Base-by-base conservation (phyloP, 1,140 invertebrate genomes). In the Brachionus rubens region DNA sequence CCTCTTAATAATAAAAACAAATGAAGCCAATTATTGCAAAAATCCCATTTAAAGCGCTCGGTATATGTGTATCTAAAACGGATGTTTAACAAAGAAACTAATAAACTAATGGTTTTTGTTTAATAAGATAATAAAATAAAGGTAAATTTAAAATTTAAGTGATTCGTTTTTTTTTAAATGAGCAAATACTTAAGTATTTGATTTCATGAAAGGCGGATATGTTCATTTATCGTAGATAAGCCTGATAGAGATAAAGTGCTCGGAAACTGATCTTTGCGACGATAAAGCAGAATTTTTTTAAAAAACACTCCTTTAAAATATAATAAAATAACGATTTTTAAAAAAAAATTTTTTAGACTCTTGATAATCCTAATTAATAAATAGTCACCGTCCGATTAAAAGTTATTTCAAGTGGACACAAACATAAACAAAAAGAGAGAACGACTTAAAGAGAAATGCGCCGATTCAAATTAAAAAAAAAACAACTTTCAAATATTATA, bases 21-120 rank as follows among this genome's bases (percentile, higher is more conserved):
- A 65, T 65, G 40, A 65, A 65, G 40, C 33, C 33, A 59, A 59
- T 59, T 59, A 59, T 33, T 33, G 26, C 30, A 59, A 59, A 59
- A 59, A 16, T 52, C 6, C 6, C 21, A 48, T 48, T 19, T 43
- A 43, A 48, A 48, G 19, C 54, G 10, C n/a, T 7, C 9, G 3
- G n/a, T 46, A 10, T n/a, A n/a, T n/a, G n/a, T n/a, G n/a, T 46
- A 46, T 46, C 43, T 46, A 46, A 43, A 26, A 16, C 59, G 59
- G 59, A 65, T 65, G 40, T 65, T 65, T 65, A 43, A 65, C 59
- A 36, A 65, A 65, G 59, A 65, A 65, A 65, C 59, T 65, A 65
- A 65, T 65, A 65, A 65, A 41, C 40, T 43, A 65, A 65, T 65
- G 36, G 59, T 41, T 65, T 46, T 65, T 65, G 33, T 65, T 65